Evolutionary conservation across 2,113 vertebrate species (phyloP).

Genomic region (Gila orcuttii): DNA sequence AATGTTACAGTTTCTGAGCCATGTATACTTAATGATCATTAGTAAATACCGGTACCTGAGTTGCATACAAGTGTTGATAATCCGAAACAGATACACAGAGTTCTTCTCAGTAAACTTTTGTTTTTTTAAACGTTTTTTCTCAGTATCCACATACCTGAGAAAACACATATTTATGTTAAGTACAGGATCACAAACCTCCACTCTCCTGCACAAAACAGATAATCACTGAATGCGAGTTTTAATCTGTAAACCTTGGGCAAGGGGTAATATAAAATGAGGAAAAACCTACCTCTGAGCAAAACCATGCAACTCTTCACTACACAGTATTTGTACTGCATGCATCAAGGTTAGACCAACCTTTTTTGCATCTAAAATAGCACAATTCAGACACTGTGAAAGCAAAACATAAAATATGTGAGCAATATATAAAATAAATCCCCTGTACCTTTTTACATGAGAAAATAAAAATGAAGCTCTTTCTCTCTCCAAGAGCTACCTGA

Average conservation of each 20-base stretch:
- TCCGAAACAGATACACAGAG: conserved; percentile 54
- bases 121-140: background rate
- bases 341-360: conserved; percentile 36
- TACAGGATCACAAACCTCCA: background rate
- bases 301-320: conserved; percentile 58
- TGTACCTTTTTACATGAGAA: background rate
- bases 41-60: conserved; percentile 62
- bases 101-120: background rate
- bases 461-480: background rate
- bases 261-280: background rate
- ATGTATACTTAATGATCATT: background rate
- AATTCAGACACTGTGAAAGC: conserved; percentile 52
- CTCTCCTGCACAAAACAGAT: background rate
- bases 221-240: background rate
- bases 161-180: conserved; percentile 1
- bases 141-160: conserved; percentile 62
- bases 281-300: conserved; percentile 63
- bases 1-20: background rate
- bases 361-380: background rate
- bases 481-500: conserved; percentile 56
- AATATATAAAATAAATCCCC: background rate
- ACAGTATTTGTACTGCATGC: conserved; percentile 41
- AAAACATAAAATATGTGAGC: background rate
- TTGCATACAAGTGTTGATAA: conserved; percentile 60
- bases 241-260: background rate